These are phyloP conservation scores for Progne subis DNA, from an alignment of 2,113 vertebrate genomes.

Conservation along the genomic window DNA sequence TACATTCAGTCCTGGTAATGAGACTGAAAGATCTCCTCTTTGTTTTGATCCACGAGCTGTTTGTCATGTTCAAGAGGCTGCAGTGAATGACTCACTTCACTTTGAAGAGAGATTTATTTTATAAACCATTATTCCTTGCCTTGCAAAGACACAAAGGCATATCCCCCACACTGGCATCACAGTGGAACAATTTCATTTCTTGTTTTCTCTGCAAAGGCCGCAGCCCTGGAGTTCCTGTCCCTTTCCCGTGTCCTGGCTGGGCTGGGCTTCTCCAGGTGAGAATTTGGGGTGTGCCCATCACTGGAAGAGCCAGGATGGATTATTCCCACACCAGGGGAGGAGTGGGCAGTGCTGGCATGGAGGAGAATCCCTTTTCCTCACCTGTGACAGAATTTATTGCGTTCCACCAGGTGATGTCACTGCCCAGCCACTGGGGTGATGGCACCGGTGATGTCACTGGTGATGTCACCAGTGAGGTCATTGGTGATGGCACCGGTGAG, in stretches of 20 bases:
- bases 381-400: fast-evolving
- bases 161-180: fast-evolving
- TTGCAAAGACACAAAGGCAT: not conserved
- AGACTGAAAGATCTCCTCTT: not conserved
- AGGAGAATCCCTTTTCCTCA: too few species aligned
- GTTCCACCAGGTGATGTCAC: not conserved
- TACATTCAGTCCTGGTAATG: not conserved
- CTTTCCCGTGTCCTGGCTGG: fast-evolving
- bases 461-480: not conserved
- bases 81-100: constrained; percentile 35
- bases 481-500: too few species aligned
- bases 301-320: too few species aligned
- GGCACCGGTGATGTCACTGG: not conserved
- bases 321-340: not conserved
- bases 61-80: constrained; percentile 27
- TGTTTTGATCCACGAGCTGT: constrained; percentile 30
- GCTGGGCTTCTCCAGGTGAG: not conserved
- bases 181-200: not conserved
- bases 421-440: not conserved
- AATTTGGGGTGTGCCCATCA: not conserved
- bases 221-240: not conserved
- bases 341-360: fast-evolving
- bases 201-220: fast-evolving
- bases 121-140: not conserved
- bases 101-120: constrained; percentile 44